phyloP scores from a whole-genome alignment of 2,113 vertebrate species.

The mouse (Mus musculus) region GRCm39 chr15:12257001-12257500 shows the following conservation, averaged over 20 bases:
- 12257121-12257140: not conserved
- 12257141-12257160: not conserved
- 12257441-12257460: not conserved
- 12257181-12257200: not conserved
- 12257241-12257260: not conserved
- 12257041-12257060: not conserved
- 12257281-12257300: not conserved
- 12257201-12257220: not conserved
- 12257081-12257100: not conserved
- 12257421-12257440: not conserved
- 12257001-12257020: not conserved
- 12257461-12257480: not conserved
- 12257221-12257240: not conserved
- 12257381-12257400: not conserved
- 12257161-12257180: not conserved
- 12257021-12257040: fast-evolving
- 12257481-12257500: not conserved
- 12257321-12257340: not conserved
- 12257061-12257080: not conserved
- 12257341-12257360: not conserved
- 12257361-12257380: not conserved
- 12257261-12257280: not conserved
- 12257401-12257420: not conserved
- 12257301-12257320: not conserved
- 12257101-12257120: not conserved